Conservation (phyloP, 2,888 invertebrate genomes). For the Lepidocyrtinus sp. region DNA sequence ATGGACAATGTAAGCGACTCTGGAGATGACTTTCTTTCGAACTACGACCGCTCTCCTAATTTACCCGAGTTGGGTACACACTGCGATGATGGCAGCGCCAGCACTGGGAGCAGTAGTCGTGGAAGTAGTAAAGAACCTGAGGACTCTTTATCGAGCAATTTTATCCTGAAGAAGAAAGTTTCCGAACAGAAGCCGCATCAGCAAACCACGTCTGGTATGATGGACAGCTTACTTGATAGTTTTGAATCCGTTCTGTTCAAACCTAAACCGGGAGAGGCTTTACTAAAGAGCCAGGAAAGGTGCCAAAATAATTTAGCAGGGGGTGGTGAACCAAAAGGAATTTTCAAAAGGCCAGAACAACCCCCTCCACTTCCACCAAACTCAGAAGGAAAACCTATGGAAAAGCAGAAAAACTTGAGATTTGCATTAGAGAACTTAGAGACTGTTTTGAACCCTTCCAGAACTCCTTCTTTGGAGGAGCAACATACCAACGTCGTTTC, state of each 20-base stretch:
- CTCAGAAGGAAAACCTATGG: conserved; percentile 1
- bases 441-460: conserved; percentile 51
- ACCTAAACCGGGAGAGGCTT: conserved; percentile 49
- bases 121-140: conserved; percentile 31
- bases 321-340: conserved; percentile 32
- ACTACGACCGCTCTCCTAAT: conserved; percentile 12
- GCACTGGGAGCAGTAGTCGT: conserved; percentile 14
- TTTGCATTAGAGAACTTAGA: conserved; percentile 61
- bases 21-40: neutral
- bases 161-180: conserved; percentile 54
- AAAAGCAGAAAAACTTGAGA: conserved; percentile 54
- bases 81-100: conserved; percentile 20
- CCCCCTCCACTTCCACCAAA: conserved; percentile 42
- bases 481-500: neutral
- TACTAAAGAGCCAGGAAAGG: conserved; percentile 25
- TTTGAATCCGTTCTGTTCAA: conserved; percentile 68
- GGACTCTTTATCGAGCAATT: conserved; percentile 43
- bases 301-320: neutral
- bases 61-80: conserved; percentile 38
- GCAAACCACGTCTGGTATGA: neutral
- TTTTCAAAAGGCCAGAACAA: conserved; percentile 43
- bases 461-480: conserved; percentile 1
- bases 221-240: conserved; percentile 66
- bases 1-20: neutral
- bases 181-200: conserved; percentile 46